These are phyloP conservation scores for Callocephalon fimbriatum DNA, from an alignment of 2,113 vertebrate genomes.

Conservation along the genomic window DNA sequence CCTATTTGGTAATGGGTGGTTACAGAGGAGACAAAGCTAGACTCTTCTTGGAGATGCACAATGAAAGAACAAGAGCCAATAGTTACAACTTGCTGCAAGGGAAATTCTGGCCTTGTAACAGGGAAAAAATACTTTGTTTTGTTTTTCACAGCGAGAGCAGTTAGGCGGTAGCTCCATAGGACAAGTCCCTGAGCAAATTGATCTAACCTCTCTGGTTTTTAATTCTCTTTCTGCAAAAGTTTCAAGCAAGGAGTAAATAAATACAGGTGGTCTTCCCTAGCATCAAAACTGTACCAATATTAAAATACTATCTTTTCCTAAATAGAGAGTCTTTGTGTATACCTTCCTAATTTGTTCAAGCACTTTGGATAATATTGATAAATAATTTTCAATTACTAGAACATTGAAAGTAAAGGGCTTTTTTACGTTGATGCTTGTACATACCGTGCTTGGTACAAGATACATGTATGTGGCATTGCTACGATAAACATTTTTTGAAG, in stretches of 20 bases:
- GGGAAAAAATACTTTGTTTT: not conserved
- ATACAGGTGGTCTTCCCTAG: not conserved
- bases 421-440: not conserved
- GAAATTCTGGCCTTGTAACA: not conserved
- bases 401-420: not conserved
- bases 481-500: not conserved
- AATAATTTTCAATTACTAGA: not conserved
- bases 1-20: not conserved
- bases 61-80: not conserved
- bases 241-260: not conserved
- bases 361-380: not conserved
- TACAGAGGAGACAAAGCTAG: not conserved
- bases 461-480: not conserved
- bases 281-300: not conserved
- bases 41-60: not conserved
- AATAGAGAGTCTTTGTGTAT: not conserved
- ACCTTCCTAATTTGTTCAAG: not conserved
- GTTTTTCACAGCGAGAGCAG: accelerated
- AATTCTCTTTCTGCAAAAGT: not conserved
- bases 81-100: not conserved
- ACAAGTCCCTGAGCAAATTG: not conserved
- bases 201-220: not conserved
- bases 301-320: not conserved
- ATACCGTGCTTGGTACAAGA: not conserved
- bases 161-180: not conserved